phyloP scores from a whole-genome alignment of 2,797 vertebrate species.

The Poecilia wingei region DNA sequence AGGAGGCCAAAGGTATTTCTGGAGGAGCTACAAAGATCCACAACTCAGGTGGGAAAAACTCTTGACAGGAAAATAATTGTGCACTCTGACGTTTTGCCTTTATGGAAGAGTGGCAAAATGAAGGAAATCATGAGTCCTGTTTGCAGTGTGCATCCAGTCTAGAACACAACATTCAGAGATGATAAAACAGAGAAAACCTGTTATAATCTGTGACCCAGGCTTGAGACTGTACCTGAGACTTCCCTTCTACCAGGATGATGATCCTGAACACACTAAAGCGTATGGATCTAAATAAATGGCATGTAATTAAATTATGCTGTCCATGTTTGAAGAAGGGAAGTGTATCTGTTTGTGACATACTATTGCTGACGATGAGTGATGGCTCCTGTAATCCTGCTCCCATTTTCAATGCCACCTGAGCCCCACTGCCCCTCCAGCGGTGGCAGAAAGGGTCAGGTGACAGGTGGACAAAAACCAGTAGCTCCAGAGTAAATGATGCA shows the following conservation, averaged over 20 bases:
- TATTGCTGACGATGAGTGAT: constrained; percentile 54
- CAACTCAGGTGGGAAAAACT: not conserved
- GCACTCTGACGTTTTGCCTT: not conserved
- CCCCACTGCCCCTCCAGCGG: constrained; percentile 50
- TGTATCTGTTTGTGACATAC: constrained; percentile 35
- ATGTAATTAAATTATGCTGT: not conserved
- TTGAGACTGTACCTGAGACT: not conserved
- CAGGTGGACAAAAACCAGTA: constrained; percentile 79
- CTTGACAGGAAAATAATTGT: not conserved
- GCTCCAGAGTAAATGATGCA: constrained; percentile 80
- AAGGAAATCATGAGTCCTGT: not conserved
- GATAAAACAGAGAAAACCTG: not conserved
- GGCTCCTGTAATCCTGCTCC: constrained; percentile 36
- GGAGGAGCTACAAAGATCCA: too few relatives aligned
- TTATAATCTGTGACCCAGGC: not conserved
- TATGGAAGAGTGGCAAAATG: not conserved
- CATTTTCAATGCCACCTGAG: constrained; percentile 64
- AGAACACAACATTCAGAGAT: not conserved
- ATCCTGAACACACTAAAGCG: not conserved
- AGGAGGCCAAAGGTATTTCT: not conserved
- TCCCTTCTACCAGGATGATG: not conserved
- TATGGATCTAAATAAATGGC: not conserved
- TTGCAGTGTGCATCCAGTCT: not conserved
- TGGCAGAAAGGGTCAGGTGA: constrained; percentile 75
- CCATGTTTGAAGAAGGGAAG: not conserved